Evolutionary conservation across 1,140 invertebrate species (phyloP).

Genomic region (Pectinophora gossypiella): DNA sequence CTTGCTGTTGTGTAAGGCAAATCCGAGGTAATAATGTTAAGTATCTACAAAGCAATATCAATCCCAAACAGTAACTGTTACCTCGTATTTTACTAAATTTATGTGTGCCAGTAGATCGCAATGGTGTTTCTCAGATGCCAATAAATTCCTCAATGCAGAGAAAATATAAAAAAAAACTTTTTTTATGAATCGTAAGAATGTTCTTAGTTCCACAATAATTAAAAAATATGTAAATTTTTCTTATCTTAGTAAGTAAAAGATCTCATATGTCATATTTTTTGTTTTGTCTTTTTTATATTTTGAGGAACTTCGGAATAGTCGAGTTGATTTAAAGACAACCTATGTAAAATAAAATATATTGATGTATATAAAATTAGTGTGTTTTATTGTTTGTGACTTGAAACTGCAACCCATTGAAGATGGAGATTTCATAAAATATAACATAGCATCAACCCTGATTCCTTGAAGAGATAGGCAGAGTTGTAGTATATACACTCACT

Average conservation of each 20-base stretch:
- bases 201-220: slow-evolving; percentile 69
- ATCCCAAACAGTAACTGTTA: too few species aligned
- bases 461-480: too few species aligned
- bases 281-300: slow-evolving; percentile 76
- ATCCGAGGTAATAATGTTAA: too few species aligned
- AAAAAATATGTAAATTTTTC: slow-evolving; percentile 70
- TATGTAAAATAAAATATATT: slow-evolving; percentile 75
- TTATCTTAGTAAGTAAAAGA: slow-evolving; percentile 75
- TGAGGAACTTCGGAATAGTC: slow-evolving; percentile 73
- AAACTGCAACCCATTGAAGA: too few species aligned
- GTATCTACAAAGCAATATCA: too few species aligned
- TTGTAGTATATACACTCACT: too few species aligned
- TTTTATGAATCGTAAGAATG: slow-evolving; percentile 63
- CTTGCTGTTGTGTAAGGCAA: too few species aligned
- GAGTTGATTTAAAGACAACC: slow-evolving; percentile 74
- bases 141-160: slow-evolving; percentile 45
- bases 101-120: too few species aligned
- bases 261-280: slow-evolving; percentile 72
- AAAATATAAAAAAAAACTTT: slow-evolving; percentile 34
- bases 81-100: too few species aligned
- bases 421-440: too few species aligned
- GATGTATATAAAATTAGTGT: slow-evolving; percentile 60
- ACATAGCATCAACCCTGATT: too few species aligned
- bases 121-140: too few species aligned
- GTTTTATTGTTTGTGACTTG: slow-evolving; percentile 39